Percentiles rank a stretch among this genome's conserved stretches.
Conservation (phyloP, 2,888 invertebrate species). For the Habroteleia sp. region DNA sequence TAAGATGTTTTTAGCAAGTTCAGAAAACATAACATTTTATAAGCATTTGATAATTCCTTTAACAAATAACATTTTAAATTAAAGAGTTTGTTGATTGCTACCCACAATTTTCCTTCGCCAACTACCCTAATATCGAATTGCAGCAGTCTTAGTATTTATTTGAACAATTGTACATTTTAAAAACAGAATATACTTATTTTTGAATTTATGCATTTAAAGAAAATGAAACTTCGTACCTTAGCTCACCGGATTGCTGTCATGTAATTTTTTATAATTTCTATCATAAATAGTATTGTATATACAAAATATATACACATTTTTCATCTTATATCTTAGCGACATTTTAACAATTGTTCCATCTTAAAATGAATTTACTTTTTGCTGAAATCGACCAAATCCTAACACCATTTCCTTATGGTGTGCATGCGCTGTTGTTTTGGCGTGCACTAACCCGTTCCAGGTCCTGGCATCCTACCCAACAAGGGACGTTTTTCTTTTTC, state of each 20-base stretch:
- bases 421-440: slow-evolving; percentile 81
- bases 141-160: too few relatives aligned
- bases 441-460: slow-evolving; percentile 82
- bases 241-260: too few relatives aligned
- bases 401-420: slow-evolving; percentile 62
- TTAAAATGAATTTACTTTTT: neutral
- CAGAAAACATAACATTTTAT: slow-evolving; percentile 19
- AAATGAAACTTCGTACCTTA: too few relatives aligned
- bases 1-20: too few relatives aligned
- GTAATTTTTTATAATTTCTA: too few relatives aligned
- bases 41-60: slow-evolving; percentile 26
- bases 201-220: too few relatives aligned
- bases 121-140: too few relatives aligned
- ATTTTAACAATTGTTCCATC: too few relatives aligned
- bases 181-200: too few relatives aligned
- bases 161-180: too few relatives aligned
- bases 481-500: slow-evolving; percentile 82
- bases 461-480: slow-evolving; percentile 69
- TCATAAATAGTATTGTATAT: too few relatives aligned
- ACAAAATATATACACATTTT: neutral
- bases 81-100: slow-evolving; percentile 23
- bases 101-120: neutral
- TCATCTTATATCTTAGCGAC: too few relatives aligned
- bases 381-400: slow-evolving; percentile 9
- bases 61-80: slow-evolving; percentile 25